Evolutionary conservation across 2,797 vertebrate genomes (phyloP).

Genomic region (Scolopax rusticola): DNA sequence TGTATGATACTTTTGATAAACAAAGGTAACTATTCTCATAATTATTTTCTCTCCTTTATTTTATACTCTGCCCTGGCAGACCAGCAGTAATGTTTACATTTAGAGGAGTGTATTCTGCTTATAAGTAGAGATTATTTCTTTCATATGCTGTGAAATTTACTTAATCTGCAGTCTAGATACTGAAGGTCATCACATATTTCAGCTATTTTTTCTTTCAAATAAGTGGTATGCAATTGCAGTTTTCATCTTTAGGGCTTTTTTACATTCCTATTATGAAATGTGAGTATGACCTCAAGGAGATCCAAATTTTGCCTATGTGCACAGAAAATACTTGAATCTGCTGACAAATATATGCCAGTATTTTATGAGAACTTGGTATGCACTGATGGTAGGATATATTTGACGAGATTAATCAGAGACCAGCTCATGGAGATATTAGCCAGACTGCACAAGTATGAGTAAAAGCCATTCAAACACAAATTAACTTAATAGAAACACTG

Average conservation of each 20-base stretch:
- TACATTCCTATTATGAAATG: neutral
- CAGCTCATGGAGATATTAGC: neutral
- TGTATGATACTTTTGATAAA: neutral
- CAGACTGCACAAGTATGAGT: neutral
- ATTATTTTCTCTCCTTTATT: neutral
- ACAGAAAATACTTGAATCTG: slow-evolving; percentile 28
- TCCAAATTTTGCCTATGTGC: neutral
- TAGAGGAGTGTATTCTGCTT: neutral
- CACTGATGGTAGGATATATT: neutral
- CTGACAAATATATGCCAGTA: slow-evolving; percentile 12
- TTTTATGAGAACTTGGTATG: neutral
- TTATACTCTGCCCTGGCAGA: neutral
- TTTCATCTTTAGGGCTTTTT: neutral
- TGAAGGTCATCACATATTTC: neutral
- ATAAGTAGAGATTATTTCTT: neutral
- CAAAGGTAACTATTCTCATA: neutral
- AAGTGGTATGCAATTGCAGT: neutral
- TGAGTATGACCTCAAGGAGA: neutral
- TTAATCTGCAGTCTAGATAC: neutral
- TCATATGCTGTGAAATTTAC: neutral
- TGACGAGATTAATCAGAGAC: slow-evolving; percentile 44
- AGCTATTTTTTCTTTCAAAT: neutral
- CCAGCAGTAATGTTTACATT: neutral
- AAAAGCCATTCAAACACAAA: slow-evolving; percentile 20
- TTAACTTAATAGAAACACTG: neutral